These are phyloP conservation scores for Galerucella nymphaeae DNA, from an alignment of 2,888 invertebrate species.

Conservation along the genomic window DNA sequence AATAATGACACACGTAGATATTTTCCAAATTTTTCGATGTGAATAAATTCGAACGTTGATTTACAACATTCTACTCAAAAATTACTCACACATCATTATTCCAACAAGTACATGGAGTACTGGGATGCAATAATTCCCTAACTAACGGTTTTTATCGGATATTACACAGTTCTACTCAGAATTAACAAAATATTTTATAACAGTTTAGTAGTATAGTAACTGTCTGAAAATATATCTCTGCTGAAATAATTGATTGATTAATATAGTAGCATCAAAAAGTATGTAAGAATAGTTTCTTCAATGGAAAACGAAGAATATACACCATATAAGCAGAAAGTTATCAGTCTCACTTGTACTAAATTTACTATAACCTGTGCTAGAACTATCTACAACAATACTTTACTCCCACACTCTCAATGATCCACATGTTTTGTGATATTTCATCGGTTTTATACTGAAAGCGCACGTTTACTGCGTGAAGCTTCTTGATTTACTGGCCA, in stretches of 20 bases:
- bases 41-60: slow-evolving; percentile 47
- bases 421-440: too few relatives aligned
- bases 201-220: not conserved
- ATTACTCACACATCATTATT: not conserved
- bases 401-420: too few relatives aligned
- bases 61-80: not conserved
- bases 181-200: not conserved
- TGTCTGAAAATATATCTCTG: not conserved
- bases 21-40: slow-evolving; percentile 45
- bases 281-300: not conserved
- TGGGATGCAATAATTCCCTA: not conserved
- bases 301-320: not conserved
- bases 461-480: too few relatives aligned
- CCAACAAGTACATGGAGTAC: not conserved
- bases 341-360: too few relatives aligned
- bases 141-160: not conserved
- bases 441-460: too few relatives aligned
- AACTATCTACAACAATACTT: too few relatives aligned
- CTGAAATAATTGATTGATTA: not conserved
- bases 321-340: not conserved
- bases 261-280: not conserved
- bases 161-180: too few relatives aligned
- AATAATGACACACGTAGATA: slow-evolving; percentile 19
- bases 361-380: too few relatives aligned
- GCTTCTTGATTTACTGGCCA: too few relatives aligned